These are phyloP conservation scores for Galaxias olidus DNA, from an alignment of 2,797 vertebrate genomes.

Conservation along the genomic window DNA sequence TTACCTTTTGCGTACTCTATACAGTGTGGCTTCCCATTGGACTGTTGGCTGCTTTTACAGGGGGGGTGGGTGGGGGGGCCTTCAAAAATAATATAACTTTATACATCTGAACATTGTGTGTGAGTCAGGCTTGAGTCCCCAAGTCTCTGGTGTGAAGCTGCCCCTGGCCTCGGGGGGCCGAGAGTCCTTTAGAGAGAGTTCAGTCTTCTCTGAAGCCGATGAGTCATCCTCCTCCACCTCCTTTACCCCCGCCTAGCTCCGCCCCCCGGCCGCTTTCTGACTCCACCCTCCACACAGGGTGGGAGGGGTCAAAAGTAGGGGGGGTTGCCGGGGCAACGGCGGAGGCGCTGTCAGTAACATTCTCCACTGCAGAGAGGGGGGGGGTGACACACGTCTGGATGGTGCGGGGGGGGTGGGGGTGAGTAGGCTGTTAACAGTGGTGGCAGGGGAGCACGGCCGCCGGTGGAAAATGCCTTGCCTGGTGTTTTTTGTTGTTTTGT, in stretches of 20 bases:
- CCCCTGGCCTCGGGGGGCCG: conserved; percentile 68
- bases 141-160: conserved; percentile 86
- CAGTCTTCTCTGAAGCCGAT: conserved; percentile 65
- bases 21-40: conserved; percentile 52
- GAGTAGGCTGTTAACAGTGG: conserved; percentile 63
- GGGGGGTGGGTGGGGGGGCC: background rate
- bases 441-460: conserved; percentile 53
- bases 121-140: conserved; percentile 86
- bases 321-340: conserved; percentile 65
- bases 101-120: conserved; percentile 73
- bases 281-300: conserved; percentile 35
- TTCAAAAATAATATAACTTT: conserved; percentile 77
- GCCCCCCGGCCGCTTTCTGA: conserved; percentile 31
- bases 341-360: conserved; percentile 53
- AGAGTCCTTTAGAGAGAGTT: conserved; percentile 72
- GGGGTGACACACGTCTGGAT: conserved; percentile 54
- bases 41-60: conserved; percentile 52
- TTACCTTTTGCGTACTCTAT: conserved; percentile 35
- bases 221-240: conserved; percentile 80
- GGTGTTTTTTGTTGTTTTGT: no score
- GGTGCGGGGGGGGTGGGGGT: conserved; percentile 63
- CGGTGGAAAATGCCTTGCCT: conserved; percentile 1
- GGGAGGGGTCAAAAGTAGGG: conserved; percentile 31
- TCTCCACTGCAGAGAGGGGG: conserved; percentile 47
- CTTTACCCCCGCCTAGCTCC: conserved; percentile 70